Evolutionary conservation across 1,140 invertebrate genomes (phyloP).

Genomic region (Pachyrhynchus sulphureomaculatus): DNA sequence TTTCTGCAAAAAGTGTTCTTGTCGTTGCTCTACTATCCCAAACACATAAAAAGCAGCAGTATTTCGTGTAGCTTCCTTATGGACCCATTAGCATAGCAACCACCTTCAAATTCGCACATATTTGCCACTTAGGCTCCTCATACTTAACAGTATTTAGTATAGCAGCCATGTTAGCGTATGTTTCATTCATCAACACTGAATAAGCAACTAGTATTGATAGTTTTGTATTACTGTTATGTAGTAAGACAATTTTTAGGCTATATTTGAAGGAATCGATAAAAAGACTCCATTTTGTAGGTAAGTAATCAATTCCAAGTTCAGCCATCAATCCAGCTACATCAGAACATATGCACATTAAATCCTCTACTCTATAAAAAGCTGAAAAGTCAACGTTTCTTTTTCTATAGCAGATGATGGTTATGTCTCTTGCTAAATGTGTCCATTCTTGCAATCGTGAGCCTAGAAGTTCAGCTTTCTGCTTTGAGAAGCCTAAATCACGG

Average conservation of each 20-base stretch:
- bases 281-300: not conserved
- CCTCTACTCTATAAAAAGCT: slow-evolving; percentile 7
- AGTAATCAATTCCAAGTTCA: not conserved
- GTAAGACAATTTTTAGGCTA: slow-evolving; percentile 26
- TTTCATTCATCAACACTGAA: slow-evolving; percentile 16
- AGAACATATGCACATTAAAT: slow-evolving; percentile 15
- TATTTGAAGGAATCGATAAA: slow-evolving; percentile 21
- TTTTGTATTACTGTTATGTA: slow-evolving; percentile 22
- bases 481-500: slow-evolving; percentile 1
- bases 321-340: slow-evolving; percentile 3
- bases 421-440: not conserved
- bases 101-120: slow-evolving; percentile 48
- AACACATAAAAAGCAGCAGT: slow-evolving; percentile 48
- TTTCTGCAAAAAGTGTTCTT: too few relatives aligned
- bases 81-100: slow-evolving; percentile 44
- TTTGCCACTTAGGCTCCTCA: slow-evolving; percentile 37
- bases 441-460: slow-evolving; percentile 10
- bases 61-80: slow-evolving; percentile 47
- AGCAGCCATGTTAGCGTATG: slow-evolving; percentile 14
- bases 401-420: not conserved
- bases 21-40: slow-evolving; percentile 49
- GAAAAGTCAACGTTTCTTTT: not conserved
- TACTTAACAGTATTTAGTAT: slow-evolving; percentile 21
- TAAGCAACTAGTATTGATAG: slow-evolving; percentile 17
- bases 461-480: slow-evolving; percentile 6